Evolutionary conservation across 2,888 invertebrate genomes (phyloP), one percentile per base, ranked within the genome.

Genomic region (Zootermopsis nevadensis): DNA sequence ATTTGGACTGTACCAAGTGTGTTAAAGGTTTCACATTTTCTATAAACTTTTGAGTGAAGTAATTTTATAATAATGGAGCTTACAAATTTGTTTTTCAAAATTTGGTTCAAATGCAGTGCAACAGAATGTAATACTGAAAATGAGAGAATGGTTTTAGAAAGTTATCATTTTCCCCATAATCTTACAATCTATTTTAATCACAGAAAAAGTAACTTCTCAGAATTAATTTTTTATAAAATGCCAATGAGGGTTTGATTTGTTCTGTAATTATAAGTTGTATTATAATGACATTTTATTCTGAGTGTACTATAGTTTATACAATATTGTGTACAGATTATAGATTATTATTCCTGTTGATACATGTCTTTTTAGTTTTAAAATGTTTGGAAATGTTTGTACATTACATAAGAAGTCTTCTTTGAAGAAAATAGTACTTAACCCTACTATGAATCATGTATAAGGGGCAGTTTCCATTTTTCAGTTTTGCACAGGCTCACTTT

Each of bases 401-500:
- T 79, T 79, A 35, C 30, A 35, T 30, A 31, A 31, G 48, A 48
- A 31, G 12, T 48, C 48, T 19, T 60, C n/a, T 60, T n/a, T 1
- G 38, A 79, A 66, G 35, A 24, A 60, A 66, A 60, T 79, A 35
- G 79, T 79, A 79, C 79, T 79, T 66, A 79, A 66, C 66, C 22
- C 66, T 35, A 33, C 24, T 79, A 38, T 74, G 74, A 74, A 74
- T 42, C 38, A n/a, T 38, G 35, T 22, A 22, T 2, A 24, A 74
- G n/a, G 74, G 24, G 35, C 42, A 8, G 35, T 38, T 74, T 74
- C 31, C 77, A 35, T 79, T 66, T 60, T 74, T 27, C 38, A 60
- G 66, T 79, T 79, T 55, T 79, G 66, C 79, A 79, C 66, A 79
- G 33, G 79, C 79, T 79, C 27, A 38, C n/a, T 79, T 79, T 79